Percentiles rank a stretch among this genome's conserved stretches.
These are phyloP conservation scores for Varanus salvator DNA, from an alignment of 2,113 vertebrate genomes.

Conservation along the genomic window DNA sequence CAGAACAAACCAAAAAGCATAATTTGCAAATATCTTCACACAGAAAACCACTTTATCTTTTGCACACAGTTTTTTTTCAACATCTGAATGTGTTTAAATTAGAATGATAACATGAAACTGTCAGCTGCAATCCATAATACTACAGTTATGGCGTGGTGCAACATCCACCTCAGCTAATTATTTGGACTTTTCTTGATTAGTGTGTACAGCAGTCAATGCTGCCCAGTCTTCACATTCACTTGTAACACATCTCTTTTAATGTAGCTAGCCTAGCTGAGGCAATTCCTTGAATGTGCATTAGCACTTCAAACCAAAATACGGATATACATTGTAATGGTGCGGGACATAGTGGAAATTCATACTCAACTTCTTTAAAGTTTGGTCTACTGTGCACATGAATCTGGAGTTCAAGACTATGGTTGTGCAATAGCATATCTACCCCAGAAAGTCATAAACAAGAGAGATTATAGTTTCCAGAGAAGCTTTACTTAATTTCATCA, in stretches of 20 bases:
- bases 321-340: neutral
- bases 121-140: neutral
- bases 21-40: neutral
- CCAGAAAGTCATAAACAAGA: neutral
- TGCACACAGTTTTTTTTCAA: neutral
- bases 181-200: no score
- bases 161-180: neutral
- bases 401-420: neutral
- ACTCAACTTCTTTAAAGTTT: neutral
- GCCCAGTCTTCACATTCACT: neutral
- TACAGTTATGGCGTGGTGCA: no score
- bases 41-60: neutral
- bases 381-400: neutral
- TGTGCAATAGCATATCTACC: neutral
- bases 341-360: neutral
- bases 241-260: no score
- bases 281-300: neutral
- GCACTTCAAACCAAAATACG: neutral
- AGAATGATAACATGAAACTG: neutral
- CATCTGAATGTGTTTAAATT: neutral
- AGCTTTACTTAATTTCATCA: slow-evolving; percentile 7
- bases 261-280: neutral
- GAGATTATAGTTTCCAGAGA: neutral
- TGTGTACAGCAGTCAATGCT: neutral
- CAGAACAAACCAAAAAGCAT: neutral